phyloP scores from a whole-genome alignment of 2,113 vertebrate species.

The Chunga burmeisteri region DNA sequence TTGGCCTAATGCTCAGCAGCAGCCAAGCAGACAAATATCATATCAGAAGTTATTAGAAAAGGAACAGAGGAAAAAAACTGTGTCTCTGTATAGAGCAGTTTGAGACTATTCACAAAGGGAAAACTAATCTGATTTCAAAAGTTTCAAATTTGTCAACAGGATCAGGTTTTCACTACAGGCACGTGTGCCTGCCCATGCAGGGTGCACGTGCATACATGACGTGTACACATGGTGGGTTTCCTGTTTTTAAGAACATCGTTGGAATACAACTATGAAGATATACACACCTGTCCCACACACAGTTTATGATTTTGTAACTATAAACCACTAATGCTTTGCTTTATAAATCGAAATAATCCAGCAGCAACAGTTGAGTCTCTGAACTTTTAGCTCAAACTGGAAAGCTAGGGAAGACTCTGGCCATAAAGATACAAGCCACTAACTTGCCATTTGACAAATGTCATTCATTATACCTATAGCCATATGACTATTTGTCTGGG shows the following conservation, averaged over 20 bases:
- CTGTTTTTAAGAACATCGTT: background rate
- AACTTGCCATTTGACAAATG: background rate
- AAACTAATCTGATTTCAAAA: background rate
- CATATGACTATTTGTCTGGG: background rate
- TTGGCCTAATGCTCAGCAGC: background rate
- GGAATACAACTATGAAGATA: background rate
- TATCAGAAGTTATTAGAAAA: background rate
- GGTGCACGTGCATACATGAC: accelerated
- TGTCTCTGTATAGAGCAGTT: background rate
- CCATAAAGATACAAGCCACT: background rate
- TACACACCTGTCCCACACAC: background rate
- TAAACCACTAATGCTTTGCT: background rate
- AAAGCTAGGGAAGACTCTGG: background rate
- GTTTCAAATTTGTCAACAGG: background rate
- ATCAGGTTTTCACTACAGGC: background rate
- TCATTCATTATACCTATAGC: background rate
- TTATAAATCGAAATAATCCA: background rate
- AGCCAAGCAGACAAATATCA: background rate
- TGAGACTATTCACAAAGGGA: background rate
- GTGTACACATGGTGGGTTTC: accelerated
- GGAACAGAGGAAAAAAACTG: background rate
- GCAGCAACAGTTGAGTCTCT: background rate
- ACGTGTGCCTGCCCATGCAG: accelerated
- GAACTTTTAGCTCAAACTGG: background rate
- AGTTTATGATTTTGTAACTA: background rate